Percentiles rank a stretch among this genome's conserved stretches.
Conservation (phyloP, 2,888 invertebrate genomes). For the Chouioia cunea region DNA sequence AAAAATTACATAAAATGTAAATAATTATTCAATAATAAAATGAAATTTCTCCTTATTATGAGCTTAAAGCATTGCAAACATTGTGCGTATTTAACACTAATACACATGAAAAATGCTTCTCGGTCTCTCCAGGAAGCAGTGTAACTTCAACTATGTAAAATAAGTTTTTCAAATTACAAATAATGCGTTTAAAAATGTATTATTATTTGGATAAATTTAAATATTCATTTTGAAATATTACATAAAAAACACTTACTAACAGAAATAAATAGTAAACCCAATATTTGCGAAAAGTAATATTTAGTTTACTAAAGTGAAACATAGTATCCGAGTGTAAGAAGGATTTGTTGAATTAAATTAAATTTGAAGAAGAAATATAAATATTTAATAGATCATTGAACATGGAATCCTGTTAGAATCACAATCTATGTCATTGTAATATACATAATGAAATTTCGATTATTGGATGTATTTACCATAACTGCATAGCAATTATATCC, state of each 20-base stretch:
- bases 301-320: too few species aligned
- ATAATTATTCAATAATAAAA: constrained; percentile 1
- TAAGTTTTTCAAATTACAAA: constrained; percentile 33
- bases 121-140: constrained; percentile 31
- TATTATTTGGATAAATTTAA: constrained; percentile 46
- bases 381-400: too few species aligned
- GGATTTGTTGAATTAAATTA: constrained; percentile 25
- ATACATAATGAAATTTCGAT: too few species aligned
- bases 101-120: constrained; percentile 38
- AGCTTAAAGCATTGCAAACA: constrained; percentile 28
- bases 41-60: constrained; percentile 33
- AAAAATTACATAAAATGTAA: constrained; percentile 12
- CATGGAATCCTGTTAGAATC: too few species aligned
- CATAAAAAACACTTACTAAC: constrained; percentile 27
- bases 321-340: not conserved
- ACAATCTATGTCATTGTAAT: too few species aligned
- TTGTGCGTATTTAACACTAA: constrained; percentile 39
- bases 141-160: constrained; percentile 44
- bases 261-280: constrained; percentile 22
- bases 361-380: not conserved
- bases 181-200: constrained; percentile 42
- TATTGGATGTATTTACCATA: too few species aligned
- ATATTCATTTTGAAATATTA: constrained; percentile 45
- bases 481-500: too few species aligned
- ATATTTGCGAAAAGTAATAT: constrained; percentile 17